Base-by-base conservation (phyloP, 2,113 vertebrate genomes). In the Leucopternis melanops region DNA sequence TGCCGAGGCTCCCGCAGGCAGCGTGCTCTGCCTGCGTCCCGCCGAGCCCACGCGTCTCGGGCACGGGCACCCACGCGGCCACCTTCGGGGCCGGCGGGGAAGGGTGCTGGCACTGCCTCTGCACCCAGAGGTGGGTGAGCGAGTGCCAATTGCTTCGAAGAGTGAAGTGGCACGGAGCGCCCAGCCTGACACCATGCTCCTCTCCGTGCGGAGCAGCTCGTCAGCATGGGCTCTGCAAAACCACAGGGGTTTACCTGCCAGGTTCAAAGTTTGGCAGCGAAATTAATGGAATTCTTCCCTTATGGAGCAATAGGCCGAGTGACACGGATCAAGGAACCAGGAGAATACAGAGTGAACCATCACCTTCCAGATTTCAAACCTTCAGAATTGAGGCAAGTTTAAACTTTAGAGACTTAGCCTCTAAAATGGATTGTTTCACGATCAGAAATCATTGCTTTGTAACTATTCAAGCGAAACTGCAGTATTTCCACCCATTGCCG, bases 151-250 rank as follows among this genome's bases (percentile, higher is more conserved):
- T 27, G 26, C 42, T 34, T 25, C 42, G 3, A 5, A 11, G n/a
- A 10, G 50, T 1, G 38, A 13, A 2, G 52, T 0, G 13, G 6
- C 36, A 2, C 17, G 2, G 17, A 3, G 18, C 2, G 16, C 38
- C 71, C 77, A 8, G 66, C 29, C 66, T 2, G 31, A 4, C 44
- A 3, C 8, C 2, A 7, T 1, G 67, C 42, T 45, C n/a, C 44
- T 25, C 62, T 11, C 58, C 20, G 0, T 0, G 4, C 1, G 1
- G 15, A 49, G 73, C 45, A 11, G 50, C 79, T 34, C 42, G 7
- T 16, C 40, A 22, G 67, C 44, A 19, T 3, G 0, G 42, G 74
- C 47, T 36, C 59, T 36, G 75, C 20, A 9, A 34, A 42, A 7
- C 20, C 13, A 0, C 17, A 4, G 66, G 27, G 16, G 3, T 36